Conservation (phyloP, 2,888 invertebrate genomes). For the Apodemia mormo region DNA sequence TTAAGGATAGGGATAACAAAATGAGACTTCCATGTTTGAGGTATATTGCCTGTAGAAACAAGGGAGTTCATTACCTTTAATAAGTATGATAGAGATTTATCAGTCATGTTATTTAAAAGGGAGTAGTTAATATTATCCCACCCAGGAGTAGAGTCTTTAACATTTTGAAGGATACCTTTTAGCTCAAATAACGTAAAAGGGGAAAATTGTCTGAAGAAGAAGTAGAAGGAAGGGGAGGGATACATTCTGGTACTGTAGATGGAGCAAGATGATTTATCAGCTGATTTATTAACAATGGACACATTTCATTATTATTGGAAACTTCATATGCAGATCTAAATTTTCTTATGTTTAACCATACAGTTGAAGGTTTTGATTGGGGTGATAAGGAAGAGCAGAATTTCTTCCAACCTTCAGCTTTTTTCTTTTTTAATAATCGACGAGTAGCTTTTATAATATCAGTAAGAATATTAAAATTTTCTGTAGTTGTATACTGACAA, state of each 20-base stretch:
- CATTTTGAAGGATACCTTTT: background rate
- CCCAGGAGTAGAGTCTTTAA: conserved; percentile 30
- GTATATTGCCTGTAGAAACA: conserved; percentile 21
- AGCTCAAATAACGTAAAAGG: conserved; percentile 23
- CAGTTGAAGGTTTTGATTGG: background rate
- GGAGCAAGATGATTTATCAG: background rate
- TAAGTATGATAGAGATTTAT: background rate
- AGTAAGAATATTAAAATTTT: background rate
- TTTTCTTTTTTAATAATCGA: background rate
- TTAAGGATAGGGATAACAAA: no score
- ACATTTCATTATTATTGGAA: background rate
- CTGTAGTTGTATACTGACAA: background rate
- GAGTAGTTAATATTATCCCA: conserved; percentile 32
- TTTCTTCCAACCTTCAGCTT: background rate
- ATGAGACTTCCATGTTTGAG: conserved; percentile 16
- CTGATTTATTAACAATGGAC: background rate
- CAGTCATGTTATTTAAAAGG: conserved; percentile 16
- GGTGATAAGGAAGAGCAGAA: background rate
- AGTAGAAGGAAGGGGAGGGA: background rate
- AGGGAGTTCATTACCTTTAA: conserved; percentile 24
- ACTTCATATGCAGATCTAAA: background rate
- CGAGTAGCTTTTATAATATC: background rate
- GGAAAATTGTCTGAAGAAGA: background rate
- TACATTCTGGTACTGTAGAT: background rate
- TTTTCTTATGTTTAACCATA: background rate